Evolutionary conservation across 2,888 invertebrate genomes (phyloP).

Genomic region (Lysandra bellargus): DNA sequence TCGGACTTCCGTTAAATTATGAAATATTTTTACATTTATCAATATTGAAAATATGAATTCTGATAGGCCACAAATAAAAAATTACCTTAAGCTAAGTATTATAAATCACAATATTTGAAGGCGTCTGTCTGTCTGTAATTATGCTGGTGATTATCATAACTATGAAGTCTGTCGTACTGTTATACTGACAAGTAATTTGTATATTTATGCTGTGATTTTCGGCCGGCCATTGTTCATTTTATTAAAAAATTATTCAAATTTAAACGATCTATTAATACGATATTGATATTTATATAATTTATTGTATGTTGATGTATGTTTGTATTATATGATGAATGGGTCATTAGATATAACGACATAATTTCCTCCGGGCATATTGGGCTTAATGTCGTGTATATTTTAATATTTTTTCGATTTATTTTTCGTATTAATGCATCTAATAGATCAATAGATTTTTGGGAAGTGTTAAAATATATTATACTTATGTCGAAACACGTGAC

Average conservation of each 20-base stretch:
- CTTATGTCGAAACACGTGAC: too few relatives aligned
- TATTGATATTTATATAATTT: slow-evolving; percentile 18
- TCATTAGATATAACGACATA: neutral
- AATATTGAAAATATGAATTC: slow-evolving; percentile 28
- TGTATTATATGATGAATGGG: slow-evolving; percentile 13
- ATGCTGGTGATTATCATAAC: neutral
- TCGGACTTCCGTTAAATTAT: neutral
- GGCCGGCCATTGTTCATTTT: slow-evolving; percentile 16
- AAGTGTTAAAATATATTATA: too few relatives aligned
- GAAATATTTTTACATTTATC: neutral
- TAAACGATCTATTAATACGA: slow-evolving; percentile 9
- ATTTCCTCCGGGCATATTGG: neutral
- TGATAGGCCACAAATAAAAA: slow-evolving; percentile 21
- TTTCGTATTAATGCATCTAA: neutral
- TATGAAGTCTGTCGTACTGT: neutral
- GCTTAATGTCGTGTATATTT: neutral
- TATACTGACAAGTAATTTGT: slow-evolving; percentile 24
- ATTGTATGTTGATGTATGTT: slow-evolving; percentile 25
- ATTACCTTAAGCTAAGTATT: slow-evolving; percentile 8
- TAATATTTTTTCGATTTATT: neutral
- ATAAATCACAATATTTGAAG: slow-evolving; percentile 18
- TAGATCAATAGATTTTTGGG: neutral
- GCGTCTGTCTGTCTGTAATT: slow-evolving; percentile 30
- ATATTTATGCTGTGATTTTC: slow-evolving; percentile 18
- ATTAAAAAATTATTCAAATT: slow-evolving; percentile 30